These are phyloP conservation scores for Anticlea derivata DNA, from an alignment of 2,888 invertebrate species.

Conservation along the genomic window DNA sequence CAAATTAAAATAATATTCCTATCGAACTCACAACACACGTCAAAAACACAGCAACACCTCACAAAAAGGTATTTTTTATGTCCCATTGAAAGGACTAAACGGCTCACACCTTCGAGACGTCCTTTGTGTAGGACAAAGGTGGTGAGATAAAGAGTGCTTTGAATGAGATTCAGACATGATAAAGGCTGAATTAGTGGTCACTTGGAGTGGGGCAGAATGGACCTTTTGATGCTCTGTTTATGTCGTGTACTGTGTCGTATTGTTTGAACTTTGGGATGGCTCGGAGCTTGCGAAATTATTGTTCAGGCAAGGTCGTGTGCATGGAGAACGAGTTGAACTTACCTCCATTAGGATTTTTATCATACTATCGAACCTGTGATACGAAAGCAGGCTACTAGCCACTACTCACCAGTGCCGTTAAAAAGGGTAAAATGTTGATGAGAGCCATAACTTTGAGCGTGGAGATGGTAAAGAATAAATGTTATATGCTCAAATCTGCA, in stretches of 20 bases:
- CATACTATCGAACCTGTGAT: too few species aligned
- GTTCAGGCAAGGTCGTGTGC: slow-evolving; percentile 6
- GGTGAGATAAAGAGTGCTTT: slow-evolving; percentile 47
- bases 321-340: background rate
- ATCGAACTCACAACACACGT: slow-evolving; percentile 37
- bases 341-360: too few species aligned
- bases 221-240: slow-evolving; percentile 18
- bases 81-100: slow-evolving; percentile 33
- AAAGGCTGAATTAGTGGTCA: slow-evolving; percentile 36
- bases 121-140: slow-evolving; percentile 51
- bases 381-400: too few species aligned
- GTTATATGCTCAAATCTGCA: too few species aligned
- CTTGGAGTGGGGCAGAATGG: slow-evolving; percentile 26
- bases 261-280: slow-evolving; percentile 3
- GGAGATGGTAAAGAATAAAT: too few species aligned
- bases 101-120: slow-evolving; percentile 57
- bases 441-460: too few species aligned
- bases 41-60: slow-evolving; percentile 45
- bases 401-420: too few species aligned
- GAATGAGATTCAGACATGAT: slow-evolving; percentile 41
- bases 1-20: slow-evolving; percentile 36
- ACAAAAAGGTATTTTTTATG: slow-evolving; percentile 35
- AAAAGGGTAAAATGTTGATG: too few species aligned
- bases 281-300: slow-evolving; percentile 2
- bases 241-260: slow-evolving; percentile 17